Evolutionary conservation across 2,113 vertebrate species (phyloP).

Genomic region (Hucho hucho): DNA sequence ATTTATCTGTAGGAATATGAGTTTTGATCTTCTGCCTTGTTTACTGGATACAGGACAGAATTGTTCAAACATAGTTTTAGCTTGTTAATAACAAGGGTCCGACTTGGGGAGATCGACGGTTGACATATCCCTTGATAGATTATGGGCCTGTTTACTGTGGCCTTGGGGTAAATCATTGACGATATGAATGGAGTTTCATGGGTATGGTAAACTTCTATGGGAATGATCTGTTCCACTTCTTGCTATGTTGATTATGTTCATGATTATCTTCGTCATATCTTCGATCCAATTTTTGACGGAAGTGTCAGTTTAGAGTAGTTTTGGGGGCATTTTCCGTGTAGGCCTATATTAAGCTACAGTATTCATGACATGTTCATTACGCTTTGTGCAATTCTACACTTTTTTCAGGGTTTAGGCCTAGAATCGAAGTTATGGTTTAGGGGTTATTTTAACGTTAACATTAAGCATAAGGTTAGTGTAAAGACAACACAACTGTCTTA

Average conservation of each 20-base stretch:
- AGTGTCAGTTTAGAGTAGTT: neutral
- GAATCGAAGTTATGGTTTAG: no score
- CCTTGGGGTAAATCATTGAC: neutral
- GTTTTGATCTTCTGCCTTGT: neutral
- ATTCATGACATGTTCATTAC: neutral
- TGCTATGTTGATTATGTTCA: neutral
- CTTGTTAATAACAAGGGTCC: neutral
- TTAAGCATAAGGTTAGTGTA: no score
- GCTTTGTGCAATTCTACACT: neutral
- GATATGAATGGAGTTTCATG: neutral
- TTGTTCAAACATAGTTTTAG: neutral
- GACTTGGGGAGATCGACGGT: neutral
- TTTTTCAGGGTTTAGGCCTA: no score
- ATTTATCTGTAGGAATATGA: neutral
- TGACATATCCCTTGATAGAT: neutral
- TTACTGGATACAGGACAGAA: neutral
- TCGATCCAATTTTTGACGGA: neutral
- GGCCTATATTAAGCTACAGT: neutral
- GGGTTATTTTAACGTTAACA: no score
- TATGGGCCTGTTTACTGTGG: neutral
- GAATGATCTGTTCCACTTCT: neutral
- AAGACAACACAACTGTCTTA: no score
- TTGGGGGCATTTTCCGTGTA: neutral
- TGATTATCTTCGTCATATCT: no score
- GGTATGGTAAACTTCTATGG: neutral